Evolutionary conservation across 2,888 invertebrate species (phyloP).

Genomic region (Nymphalis c-album): DNA sequence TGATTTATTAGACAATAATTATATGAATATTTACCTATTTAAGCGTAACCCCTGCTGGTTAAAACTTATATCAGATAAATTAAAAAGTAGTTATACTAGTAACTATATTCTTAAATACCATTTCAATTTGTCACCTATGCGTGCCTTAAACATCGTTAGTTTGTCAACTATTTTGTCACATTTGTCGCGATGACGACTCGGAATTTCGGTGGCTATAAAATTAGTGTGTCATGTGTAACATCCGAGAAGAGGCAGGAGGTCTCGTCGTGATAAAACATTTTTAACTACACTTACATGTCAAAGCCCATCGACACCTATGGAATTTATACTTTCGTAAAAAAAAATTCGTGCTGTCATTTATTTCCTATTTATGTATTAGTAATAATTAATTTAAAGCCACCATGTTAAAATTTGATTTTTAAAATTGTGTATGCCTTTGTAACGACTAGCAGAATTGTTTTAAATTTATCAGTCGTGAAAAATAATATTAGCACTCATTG

Average conservation of each 20-base stretch:
- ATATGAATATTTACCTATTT: neutral
- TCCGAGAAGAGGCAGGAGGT: conserved; percentile 60
- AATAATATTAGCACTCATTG: neutral
- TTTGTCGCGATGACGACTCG: conserved; percentile 40
- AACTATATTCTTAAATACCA: neutral
- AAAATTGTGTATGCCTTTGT: no score
- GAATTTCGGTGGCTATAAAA: conserved; percentile 72
- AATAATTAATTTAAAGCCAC: no score
- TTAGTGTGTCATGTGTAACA: conserved; percentile 63
- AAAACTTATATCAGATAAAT: neutral
- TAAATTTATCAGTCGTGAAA: neutral
- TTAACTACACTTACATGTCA: conserved; percentile 50
- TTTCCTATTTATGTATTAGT: no score
- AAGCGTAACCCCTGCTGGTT: no score
- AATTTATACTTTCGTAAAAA: neutral
- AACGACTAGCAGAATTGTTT: no score
- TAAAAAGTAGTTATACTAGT: no score
- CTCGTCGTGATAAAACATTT: conserved; percentile 47
- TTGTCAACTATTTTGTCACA: conserved; percentile 34
- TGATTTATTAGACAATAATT: neutral
- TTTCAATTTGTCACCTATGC: conserved; percentile 2
- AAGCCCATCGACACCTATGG: neutral
- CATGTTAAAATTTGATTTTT: no score
- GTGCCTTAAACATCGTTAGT: conserved; percentile 10
- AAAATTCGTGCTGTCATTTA: no score